phyloP scores from a whole-genome alignment of 2,113 vertebrate genomes.

The Sphyrna mokarran region DNA sequence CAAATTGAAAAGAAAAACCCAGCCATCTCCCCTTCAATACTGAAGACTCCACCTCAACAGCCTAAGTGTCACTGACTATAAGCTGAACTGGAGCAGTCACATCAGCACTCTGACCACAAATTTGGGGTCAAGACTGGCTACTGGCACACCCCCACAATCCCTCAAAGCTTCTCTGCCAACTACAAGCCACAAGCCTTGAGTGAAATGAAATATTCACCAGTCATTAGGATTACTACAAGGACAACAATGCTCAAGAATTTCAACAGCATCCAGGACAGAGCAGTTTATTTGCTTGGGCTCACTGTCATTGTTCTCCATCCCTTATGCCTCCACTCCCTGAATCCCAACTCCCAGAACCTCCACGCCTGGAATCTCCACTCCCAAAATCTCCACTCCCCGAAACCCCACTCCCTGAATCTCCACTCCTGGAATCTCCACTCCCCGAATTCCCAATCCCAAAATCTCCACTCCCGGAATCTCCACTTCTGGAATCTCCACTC shows the following conservation, averaged over 20 bases:
- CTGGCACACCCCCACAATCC: neutral
- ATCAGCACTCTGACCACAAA: neutral
- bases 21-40: neutral
- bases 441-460: no score
- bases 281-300: neutral
- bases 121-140: neutral
- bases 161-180: neutral
- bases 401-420: no score
- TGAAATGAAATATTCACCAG: neutral
- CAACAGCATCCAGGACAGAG: neutral
- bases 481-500: no score
- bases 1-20: neutral
- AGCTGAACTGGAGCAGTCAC: neutral
- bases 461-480: no score
- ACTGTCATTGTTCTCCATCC: neutral
- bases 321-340: no score
- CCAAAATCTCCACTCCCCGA: no score
- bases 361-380: neutral
- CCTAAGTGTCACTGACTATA: neutral
- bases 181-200: neutral
- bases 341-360: no score
- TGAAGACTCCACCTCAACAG: neutral
- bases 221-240: neutral
- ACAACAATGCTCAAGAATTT: neutral
- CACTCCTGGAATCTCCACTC: no score